Base-by-base conservation (phyloP, 2,888 invertebrate species). In the Xanthorhoe designata region DNA sequence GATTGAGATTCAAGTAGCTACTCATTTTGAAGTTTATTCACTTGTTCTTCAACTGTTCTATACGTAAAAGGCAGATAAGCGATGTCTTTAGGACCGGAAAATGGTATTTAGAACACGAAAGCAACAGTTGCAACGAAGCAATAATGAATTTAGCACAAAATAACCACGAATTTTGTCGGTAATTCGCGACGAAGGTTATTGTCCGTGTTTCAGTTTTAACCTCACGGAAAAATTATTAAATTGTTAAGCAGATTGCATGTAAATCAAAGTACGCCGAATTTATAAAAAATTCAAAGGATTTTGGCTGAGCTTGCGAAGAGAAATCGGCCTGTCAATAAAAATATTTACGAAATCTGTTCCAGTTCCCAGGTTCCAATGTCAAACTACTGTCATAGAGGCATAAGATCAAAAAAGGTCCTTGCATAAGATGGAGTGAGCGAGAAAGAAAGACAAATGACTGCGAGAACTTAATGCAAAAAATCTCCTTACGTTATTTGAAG, bases 1-100 rank as follows among this genome's bases (percentile, higher is more conserved):
- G 83, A 0, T 89, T 85, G 0, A 91, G 71, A 45, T 85, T 82
- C 45, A 72, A 80, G 18, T 70, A 79, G 59, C 76, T 66, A 24
- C 75, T 75, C 75, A 76, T 76, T 62, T 67, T 66, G 35, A 52
- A 29, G 24, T 64, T 24, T 15, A 5, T 18, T 15, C 3, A 29
- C 8, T 49, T 24, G 24, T 24, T 24, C n/a, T n/a, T 24, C 24
- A 24, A 24, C 24, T 24, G 24, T 4, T 24, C 24, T 24, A 24
- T 24, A 15, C 13, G 29, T 15, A 15, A 15, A 7, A 19, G 5
- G 57, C 18, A 35, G 32, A 45, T 51, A 45, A 32, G 7, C 8
- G 53, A 18, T 9, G 42, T 45, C 19, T 15, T 15, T 24, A 47
- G 47, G n/a, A 57, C 38, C 57, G 29, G 57, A 29, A 47, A 32